Evolutionary conservation across 2,113 vertebrate species (phyloP), one percentile per base, ranked within the genome.

Genomic region (Henicopernis longicauda): DNA sequence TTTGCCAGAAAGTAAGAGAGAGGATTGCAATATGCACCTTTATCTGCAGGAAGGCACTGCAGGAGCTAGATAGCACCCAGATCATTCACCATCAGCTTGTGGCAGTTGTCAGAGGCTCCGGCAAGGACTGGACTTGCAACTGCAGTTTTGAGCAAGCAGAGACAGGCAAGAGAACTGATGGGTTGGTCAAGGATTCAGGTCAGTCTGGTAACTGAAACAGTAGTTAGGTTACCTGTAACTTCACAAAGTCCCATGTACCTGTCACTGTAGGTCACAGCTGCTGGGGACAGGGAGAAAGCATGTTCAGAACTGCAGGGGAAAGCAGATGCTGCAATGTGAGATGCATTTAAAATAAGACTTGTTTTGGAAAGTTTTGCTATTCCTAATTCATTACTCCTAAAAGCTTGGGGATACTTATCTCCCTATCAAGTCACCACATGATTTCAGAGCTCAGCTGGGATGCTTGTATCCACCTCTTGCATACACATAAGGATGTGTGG

Each of bases 121-220:
- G 40, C 23, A 32, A 86, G 67, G 63, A 16, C 38, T 13, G 13
- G 76, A 47, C 47, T 84, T 72, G 55, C 26, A 70, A 3, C 17
- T 32, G 38, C 36, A 10, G n/a, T 29, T 72, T 13, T 40, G 36
- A 86, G 71, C 71, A 52, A 73, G 62, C 34, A 82, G 54, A 77
- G 71, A n/a, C n/a, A 32, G 13, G 22, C 18, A 69, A 36, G 36
- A 73, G 80, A 16, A 72, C 36, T 1, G 1, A 15, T 0, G 11
- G 34, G 5, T 23, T 6, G 12, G 44, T 10, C 19, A 52, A 95
- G n/a, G 44, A 22, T n/a, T 42, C 55, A 19, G 45, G 63, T 27
- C 85, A 82, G 49, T 3, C 18, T 38, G 34, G 58, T n/a, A 38
- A 44, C 3, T 11, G n/a, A 34, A 49, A n/a, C n/a, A 57, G 32